Conservation (phyloP, 2,888 invertebrate genomes). For the Schizotus pectinicornis region DNA sequence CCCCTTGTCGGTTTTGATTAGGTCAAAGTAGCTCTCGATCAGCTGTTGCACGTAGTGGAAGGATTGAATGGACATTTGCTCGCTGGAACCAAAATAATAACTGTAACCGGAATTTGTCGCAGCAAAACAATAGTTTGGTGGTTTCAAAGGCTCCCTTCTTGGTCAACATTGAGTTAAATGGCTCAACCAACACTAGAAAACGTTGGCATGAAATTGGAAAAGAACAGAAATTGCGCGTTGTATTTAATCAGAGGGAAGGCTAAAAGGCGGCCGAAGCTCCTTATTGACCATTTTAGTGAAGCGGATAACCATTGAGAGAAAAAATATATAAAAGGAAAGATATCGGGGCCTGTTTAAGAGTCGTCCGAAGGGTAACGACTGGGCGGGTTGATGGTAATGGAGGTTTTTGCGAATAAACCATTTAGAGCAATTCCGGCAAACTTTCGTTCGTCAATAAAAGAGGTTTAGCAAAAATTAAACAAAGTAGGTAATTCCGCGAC, state of each 20-base stretch:
- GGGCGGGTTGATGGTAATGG: not conserved
- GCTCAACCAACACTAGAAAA: no score
- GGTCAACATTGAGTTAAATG: no score
- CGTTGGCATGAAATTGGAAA: no score
- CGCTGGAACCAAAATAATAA: conserved; percentile 65
- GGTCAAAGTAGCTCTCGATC: conserved; percentile 84
- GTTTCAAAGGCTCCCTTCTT: no score
- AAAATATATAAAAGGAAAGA: no score
- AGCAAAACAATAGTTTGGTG: not conserved
- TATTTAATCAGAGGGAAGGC: not conserved
- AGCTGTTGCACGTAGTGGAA: conserved; percentile 96
- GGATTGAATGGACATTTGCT: conserved; percentile 88
- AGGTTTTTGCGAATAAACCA: not conserved
- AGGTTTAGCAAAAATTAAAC: conserved; percentile 22
- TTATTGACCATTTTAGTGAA: no score
- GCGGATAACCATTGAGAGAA: no score
- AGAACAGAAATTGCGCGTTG: no score
- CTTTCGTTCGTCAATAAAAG: conserved; percentile 9
- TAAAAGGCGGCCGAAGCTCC: not conserved
- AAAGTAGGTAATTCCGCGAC: conserved; percentile 15
- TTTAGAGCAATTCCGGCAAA: not conserved
- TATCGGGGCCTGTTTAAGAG: no score
- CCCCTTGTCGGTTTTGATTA: conserved; percentile 86
- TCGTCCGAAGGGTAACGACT: no score
- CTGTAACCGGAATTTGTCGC: not conserved